Base-by-base conservation (phyloP, 2,113 vertebrate species). In the Crocuta crocuta region DNA sequence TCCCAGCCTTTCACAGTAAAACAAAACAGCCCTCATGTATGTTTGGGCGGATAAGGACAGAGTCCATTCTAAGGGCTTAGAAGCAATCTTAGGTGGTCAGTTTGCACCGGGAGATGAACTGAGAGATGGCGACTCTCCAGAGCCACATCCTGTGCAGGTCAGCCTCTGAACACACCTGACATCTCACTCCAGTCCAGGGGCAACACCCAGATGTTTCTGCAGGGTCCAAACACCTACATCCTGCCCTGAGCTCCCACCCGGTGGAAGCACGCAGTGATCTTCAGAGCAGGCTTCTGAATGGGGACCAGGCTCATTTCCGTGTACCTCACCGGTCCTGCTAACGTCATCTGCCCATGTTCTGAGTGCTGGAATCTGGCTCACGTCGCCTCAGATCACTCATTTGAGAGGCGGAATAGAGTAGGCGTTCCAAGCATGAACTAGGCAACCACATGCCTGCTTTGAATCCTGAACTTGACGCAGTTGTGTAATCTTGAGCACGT, bases 291-390 rank as follows among this genome's bases (percentile, higher is more conserved):
- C 53, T 71, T 31, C 73, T 61, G 68, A 26, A 35, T 10, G 2
- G 19, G 55, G 23, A n/a, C 55, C 23, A 39, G 55, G 17, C 3
- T 3, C 17, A 2, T 11, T 19, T 31, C 24, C 2, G 0, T 4
- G 0, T 4, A 7, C 28, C n/a, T 19, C 1, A 0, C 0, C 23
- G 61, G 66, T 13, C 4, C 26, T 13, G 1, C 10, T 33, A 1
- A 10, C 0, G 0, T 3, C 50, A 1, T 24, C 45, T 55, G 43
- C 61, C 63, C 68, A 65, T 5, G 4, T 87, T 50, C 53, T 39
- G 55, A 33, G 12, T 26, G 13, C 19, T 11, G 5, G n/a, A 28
- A 50, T 16, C 28, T 53, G 45, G 3, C 0, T 39, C 6, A 16
- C 2, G 0, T 23, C 2, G 0, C 68, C 68, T 28, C 4, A 1